phyloP scores from a whole-genome alignment of 2,113 vertebrate species.

The Montifringilla adamsi region DNA sequence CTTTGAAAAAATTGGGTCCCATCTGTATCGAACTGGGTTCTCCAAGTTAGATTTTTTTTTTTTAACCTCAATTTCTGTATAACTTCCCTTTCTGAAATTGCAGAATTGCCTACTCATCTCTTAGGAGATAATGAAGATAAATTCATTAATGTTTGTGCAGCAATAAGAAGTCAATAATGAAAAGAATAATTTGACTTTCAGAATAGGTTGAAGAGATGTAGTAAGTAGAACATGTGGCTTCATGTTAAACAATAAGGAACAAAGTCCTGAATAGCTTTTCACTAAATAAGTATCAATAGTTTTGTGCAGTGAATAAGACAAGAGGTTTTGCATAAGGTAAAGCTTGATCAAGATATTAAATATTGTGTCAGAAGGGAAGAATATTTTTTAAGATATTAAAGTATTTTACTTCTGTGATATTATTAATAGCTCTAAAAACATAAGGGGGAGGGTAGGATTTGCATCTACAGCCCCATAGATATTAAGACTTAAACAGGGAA shows the following conservation, averaged over 20 bases:
- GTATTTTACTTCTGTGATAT: background rate
- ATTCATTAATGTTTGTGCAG: constrained; percentile 30
- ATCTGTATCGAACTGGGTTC: constrained; percentile 44
- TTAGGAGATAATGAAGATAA: constrained; percentile 14
- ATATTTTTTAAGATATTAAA: background rate
- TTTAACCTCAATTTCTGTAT: constrained; percentile 13
- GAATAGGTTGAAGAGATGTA: background rate
- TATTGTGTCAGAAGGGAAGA: background rate
- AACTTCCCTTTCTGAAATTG: background rate
- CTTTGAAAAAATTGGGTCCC: constrained; percentile 55
- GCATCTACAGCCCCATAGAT: background rate
- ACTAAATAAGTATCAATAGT: background rate
- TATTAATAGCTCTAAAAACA: background rate
- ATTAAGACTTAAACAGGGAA: background rate
- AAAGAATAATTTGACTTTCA: background rate
- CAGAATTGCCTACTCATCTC: constrained; percentile 1
- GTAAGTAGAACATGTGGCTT: background rate
- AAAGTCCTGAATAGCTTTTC: background rate
- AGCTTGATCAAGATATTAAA: background rate
- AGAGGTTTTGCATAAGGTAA: background rate
- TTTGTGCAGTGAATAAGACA: background rate
- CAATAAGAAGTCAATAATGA: constrained; percentile 24
- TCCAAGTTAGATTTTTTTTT: constrained; percentile 18
- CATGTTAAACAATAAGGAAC: background rate
- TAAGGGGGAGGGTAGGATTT: background rate